These are phyloP conservation scores for Penaeus vannamei DNA, from an alignment of 1,140 invertebrate species.

Conservation along the genomic window DNA sequence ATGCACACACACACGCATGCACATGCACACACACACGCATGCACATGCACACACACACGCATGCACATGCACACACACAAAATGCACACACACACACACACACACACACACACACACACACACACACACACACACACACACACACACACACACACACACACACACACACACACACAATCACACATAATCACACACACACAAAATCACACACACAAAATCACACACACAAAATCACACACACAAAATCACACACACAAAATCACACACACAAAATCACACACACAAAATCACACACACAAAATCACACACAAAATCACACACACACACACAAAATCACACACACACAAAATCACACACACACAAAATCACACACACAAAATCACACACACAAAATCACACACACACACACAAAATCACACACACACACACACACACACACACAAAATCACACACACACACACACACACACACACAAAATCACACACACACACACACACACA, in stretches of 20 bases:
- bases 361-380: neutral
- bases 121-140: neutral
- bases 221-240: neutral
- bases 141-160: neutral
- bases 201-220: neutral
- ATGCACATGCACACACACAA: too few species aligned
- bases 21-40: too few species aligned
- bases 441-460: too few species aligned
- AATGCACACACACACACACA: slow-evolving; percentile 28
- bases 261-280: neutral
- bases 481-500: neutral
- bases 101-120: neutral
- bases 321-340: neutral
- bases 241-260: neutral
- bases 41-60: too few species aligned
- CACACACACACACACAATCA: too few species aligned
- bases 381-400: neutral
- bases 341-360: neutral
- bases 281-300: too few species aligned
- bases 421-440: too few species aligned
- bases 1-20: too few species aligned
- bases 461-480: neutral
- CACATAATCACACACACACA: slow-evolving; percentile 4
- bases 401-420: too few species aligned
- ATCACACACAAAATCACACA: too few species aligned